Evolutionary conservation across 1,140 invertebrate species (phyloP).

Genomic region (Drosophila melanogaster): Release_6_plus_ISO1_MT NT_033777.3:14288001-14288500

Average conservation of each 20-base stretch:
- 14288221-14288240: conserved; percentile 10
- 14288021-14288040: not conserved
- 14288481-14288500: conserved; percentile 23
- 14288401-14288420: conserved; percentile 31
- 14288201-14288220: conserved; percentile 62
- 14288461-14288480: conserved; percentile 46
- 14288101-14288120: not conserved
- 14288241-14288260: conserved; percentile 36
- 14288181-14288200: conserved; percentile 54
- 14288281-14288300: conserved; percentile 59
- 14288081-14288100: conserved; percentile 7
- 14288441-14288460: conserved; percentile 20
- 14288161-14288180: conserved; percentile 28
- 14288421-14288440: conserved; percentile 31
- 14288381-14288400: conserved; percentile 42
- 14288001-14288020: too few species aligned
- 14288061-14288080: not conserved
- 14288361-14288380: conserved; percentile 35
- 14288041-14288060: not conserved
- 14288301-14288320: conserved; percentile 9
- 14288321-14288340: conserved; percentile 7
- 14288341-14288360: conserved; percentile 41
- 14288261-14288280: not conserved
- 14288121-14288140: conserved; percentile 28
- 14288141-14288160: conserved; percentile 37